Evolutionary conservation across 2,888 invertebrate species (phyloP), one percentile per base, ranked within the genome.

Genomic region (Archips crataeganus): DNA sequence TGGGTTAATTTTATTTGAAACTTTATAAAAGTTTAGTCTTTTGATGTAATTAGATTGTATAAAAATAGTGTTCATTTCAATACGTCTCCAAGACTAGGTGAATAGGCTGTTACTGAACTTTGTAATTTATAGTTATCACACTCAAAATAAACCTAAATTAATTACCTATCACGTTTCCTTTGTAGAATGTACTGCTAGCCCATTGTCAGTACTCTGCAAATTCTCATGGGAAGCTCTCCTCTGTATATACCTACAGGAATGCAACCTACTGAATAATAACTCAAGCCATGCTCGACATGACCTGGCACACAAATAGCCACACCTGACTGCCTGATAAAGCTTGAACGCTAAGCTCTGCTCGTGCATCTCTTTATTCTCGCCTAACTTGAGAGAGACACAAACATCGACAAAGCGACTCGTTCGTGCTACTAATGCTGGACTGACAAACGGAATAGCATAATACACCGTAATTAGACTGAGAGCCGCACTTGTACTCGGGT

Each of bases 371-470:
- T 54, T 54, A 54, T 54, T 54, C 15, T 23, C 4, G 23, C 13
- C 57, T 32, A 3, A 11, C 10, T 57, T 1, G 23, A 57, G 32
- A 10, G 32, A 57, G 57, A 57, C 32, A 23, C 54, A 9, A 1
- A 32, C 10, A 32, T 32, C 32, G 10, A 32, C 32, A 32, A 23
- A 57, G 32, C 32, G 2, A 23, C 23, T 54, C 39, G 39, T 6
- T 15, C 23, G 51, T 6, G 57, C 32, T 11, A 23, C 23, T 23
- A 23, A 2, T 15, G 49, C n/a, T 13, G n/a, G 13, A 10, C 54
- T 23, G 49, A 13, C 57, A 57, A 57, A 57, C 57, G n/a, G 57
- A 57, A 57, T 57, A 57, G 32, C 57, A 11, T 57, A 32, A 57
- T 32, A 32, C 57, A 2, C 4, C 57, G 57, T 57, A 57, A 57